Base-by-base conservation (phyloP, 2,888 invertebrate species). In the Blera fallax region DNA sequence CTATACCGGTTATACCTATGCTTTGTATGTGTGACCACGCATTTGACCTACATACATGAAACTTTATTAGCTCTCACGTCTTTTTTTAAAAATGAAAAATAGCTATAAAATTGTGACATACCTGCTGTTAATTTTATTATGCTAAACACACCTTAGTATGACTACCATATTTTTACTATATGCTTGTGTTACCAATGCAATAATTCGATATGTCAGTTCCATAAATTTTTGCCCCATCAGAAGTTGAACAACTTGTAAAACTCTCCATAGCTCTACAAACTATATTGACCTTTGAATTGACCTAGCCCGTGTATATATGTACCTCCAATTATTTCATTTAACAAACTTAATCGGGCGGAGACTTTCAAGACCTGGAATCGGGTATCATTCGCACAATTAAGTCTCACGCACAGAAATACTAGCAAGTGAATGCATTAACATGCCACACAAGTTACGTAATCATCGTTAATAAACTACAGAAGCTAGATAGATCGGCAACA, bases 381-480 rank as follows among this genome's bases (percentile, higher is more conserved):
- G 27, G 14, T 16, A 40, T 76, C 54, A 64, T 62, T 70, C 29
- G 60, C 56, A 74, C 60, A 81, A 81, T 76, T 81, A 74, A 80
- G 32, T 14, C 40, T 60, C 40, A 70, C 69, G 50, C 54, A 62
- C 18, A 16, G 29, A 27, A 50, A 50, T 8, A 45, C 11, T 48
- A 40, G 16, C 11, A 64, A 21, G 29, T 69, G 27, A 54, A 40
- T 65, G 58, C 56, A 65, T 58, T 27, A 56, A 60, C 48, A 72
- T 54, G 67, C 60, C 67, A n/a, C 45, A 24, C 50, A 54, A 24
- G 54, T 70, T 76, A 48, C 69, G 81, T 60, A 81, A 56, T 81
- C 56, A 54, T 40, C 14, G 21, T 43, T 60, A 56, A 29, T 40
- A 58, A n/a, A 37, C 16, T 16, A 24, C 14, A 54, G 27, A 24